Base-by-base conservation (phyloP, 2,113 vertebrate genomes). In the Cichladusa arquata region DNA sequence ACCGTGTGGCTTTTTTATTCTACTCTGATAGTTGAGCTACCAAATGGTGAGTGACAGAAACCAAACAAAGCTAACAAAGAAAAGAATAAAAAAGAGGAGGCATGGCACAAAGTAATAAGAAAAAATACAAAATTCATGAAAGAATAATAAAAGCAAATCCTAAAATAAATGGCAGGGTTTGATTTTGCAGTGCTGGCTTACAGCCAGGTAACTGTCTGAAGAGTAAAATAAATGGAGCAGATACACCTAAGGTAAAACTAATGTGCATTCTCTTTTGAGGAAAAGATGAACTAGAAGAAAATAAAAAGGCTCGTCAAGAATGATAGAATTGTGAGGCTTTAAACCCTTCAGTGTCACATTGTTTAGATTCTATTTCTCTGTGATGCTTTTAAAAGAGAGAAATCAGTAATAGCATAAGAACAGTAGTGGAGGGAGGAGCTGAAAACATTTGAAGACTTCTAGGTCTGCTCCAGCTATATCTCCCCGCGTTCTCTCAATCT, bases 81-180 rank as follows among this genome's bases (percentile, higher is more conserved):
- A 62, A 76, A 83, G 20, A 1, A 67, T 14, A 5, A 33, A 47
- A 15, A 45, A 51, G 28, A 56, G 0, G 18, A 70, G 45, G 51
- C 51, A 78, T 90, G 86, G 76, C 82, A 92, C 48, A 58, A 88
- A 86, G 60, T 90, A 69, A 80, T 72, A 81, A 97, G 88, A 88
- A 86, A 91, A 93, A 92, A 47, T 10, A 94, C 25, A 40, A 95
- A 97, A 77, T 93, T 93, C 73, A 71, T 81, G 76, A 45, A 94
- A 96, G 94, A 96, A 88, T 88, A 94, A 95, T 95, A 93, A 73
- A 87, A 83, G 51, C 47, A 86, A 93, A 93, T 84, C 88, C 89
- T 90, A 88, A 95, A 97, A 85, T 94, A 95, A 96, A 90, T 96
- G 95, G 90, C 92, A 97, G 89, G 76, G 78, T 81, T 96, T 96